Evolutionary conservation across 2,797 vertebrate species (phyloP), one percentile per base, ranked within the genome.

Genomic region (Hyperoplus lanceolatus): DNA sequence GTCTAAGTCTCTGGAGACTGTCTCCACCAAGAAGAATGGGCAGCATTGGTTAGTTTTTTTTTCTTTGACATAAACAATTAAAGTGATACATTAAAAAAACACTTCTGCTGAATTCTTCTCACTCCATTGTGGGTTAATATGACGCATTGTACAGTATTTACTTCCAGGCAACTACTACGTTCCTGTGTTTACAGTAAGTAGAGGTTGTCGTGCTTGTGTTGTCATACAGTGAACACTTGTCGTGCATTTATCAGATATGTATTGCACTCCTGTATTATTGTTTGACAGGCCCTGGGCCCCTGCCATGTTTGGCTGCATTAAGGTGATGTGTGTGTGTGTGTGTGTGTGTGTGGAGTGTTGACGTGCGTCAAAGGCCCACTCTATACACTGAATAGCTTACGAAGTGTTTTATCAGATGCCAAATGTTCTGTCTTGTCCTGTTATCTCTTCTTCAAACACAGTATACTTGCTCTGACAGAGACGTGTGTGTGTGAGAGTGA

Each of bases 391-490:
- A 77, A 82, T 60, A 76, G 84, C 81, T 84, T 68, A 75, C 56
- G 54, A 1, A 66, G 65, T 77, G 64, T 80, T 87, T 86, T 79
- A 87, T 89, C 80, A 77, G 80, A 80, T 77, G 75, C 82, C 86
- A 88, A 81, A 85, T 81, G 67, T 55, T 57, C 56, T 59, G 73
- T 66, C 69, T 63, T 83, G 70, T 65, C 57, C 41, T 13, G 53
- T 80, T 88, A 76, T 74, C 59, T 81, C 66, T 29, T 73, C 58
- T 39, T 66, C 58, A 79, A 73, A 82, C 66, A 50, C 70, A 5
- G 11, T 43, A 56, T 42, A 55, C 41, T n/a, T 57, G 49, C 11
- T 9, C 64, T n/a, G 56, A 49, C 55, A 48, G 38, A 48, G n/a
- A 8, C 16, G 43, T 68, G 46, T 21, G 67, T 54, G 51, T 16